Evolutionary conservation across 2,797 vertebrate species (phyloP).

Genomic region (Mus caroli): DNA sequence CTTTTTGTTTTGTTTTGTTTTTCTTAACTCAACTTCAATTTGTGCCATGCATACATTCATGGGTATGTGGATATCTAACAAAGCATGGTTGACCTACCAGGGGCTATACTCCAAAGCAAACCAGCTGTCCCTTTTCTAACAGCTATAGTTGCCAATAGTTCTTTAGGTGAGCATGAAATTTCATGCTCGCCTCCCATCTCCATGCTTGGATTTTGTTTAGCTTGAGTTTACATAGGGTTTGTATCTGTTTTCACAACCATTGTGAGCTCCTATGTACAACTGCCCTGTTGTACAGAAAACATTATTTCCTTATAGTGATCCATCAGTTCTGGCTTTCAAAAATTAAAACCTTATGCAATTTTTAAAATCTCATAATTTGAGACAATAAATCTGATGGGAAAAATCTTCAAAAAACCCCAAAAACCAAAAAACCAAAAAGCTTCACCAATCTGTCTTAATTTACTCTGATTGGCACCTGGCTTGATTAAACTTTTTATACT

Average conservation of each 20-base stretch:
- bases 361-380: conserved; percentile 55
- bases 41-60: neutral
- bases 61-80: too few species aligned
- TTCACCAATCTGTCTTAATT: neutral
- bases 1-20: neutral
- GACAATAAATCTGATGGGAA: neutral
- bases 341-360: neutral
- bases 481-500: neutral
- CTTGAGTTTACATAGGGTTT: neutral
- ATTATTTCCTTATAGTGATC: neutral
- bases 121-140: neutral
- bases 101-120: neutral
- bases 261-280: neutral
- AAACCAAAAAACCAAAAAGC: too few species aligned
- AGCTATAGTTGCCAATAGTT: neutral
- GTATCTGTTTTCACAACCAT: neutral
- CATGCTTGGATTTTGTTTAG: neutral
- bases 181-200: too few species aligned
- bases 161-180: too few species aligned
- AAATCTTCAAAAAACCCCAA: neutral
- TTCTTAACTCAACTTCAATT: neutral
- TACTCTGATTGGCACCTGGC: neutral
- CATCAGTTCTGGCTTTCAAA: neutral
- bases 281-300: neutral
- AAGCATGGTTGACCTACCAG: neutral